A percentile compares a stretch with the other conserved stretches of the same genome.
phyloP scores from a whole-genome alignment of 2,888 invertebrate genomes.

The Andrena hattorfiana region DNA sequence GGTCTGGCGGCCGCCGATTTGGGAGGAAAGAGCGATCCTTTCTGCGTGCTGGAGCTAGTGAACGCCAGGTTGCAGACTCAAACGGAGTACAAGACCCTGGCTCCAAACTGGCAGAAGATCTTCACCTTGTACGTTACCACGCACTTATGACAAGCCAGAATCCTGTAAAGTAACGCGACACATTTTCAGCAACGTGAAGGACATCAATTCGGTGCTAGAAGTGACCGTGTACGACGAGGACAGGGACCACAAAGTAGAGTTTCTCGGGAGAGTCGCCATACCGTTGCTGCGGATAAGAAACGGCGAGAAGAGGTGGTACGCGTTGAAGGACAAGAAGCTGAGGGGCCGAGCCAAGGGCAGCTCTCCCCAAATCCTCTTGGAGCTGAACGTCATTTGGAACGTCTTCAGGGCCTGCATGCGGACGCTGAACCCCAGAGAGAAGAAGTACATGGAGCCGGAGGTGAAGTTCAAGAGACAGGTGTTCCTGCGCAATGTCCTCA shows the following conservation, averaged over 20 bases:
- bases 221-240: slow-evolving; percentile 99
- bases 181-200: slow-evolving; percentile 93
- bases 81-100: slow-evolving; percentile 98
- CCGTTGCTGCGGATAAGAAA: slow-evolving; percentile 94
- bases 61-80: slow-evolving; percentile 98
- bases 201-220: slow-evolving; percentile 97
- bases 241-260: slow-evolving; percentile 98
- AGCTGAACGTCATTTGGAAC: slow-evolving; percentile 97
- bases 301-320: slow-evolving; percentile 98
- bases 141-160: background rate
- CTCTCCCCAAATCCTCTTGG: slow-evolving; percentile 95
- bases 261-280: slow-evolving; percentile 96
- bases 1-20: slow-evolving; percentile 97
- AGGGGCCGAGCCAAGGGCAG: slow-evolving; percentile 96
- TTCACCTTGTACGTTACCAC: slow-evolving; percentile 94
- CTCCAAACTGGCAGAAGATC: slow-evolving; percentile 99
- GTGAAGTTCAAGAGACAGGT: slow-evolving; percentile 97
- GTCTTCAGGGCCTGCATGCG: slow-evolving; percentile 96
- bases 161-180: background rate
- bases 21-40: slow-evolving; percentile 99
- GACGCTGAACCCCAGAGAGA: slow-evolving; percentile 97
- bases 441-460: slow-evolving; percentile 97
- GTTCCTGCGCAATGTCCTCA: slow-evolving; percentile 96
- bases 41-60: slow-evolving; percentile 97
- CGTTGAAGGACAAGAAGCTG: slow-evolving; percentile 97